Evolutionary conservation across 2,888 invertebrate species (phyloP), one percentile per base, ranked within the genome.

Genomic region (Amphipoea oculea): DNA sequence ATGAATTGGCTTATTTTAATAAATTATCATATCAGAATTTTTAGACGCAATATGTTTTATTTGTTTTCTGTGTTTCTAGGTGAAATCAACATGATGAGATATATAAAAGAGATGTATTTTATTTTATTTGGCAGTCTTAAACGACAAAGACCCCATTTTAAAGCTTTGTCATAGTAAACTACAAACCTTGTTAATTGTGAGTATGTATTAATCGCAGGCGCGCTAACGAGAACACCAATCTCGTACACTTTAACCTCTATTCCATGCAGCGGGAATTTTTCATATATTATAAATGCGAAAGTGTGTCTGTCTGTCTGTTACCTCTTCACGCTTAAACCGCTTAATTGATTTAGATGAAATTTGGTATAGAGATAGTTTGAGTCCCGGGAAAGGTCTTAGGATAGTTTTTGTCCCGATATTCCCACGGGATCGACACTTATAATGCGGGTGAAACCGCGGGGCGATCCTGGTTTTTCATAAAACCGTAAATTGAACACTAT

Each of bases 1-100:
- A 70, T n/a, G 70, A n/a, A 62, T 51, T 70, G 29, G 29, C 40
- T 42, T n/a, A 57, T 20, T 67, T 23, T 7, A 45, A 79, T 79
- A n/a, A 36, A 78, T 65, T 54, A 48, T 14, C n/a, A 42, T 48
- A 48, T 6, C 29, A 2, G 40, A 40, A 60, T 78, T 17, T 67
- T 67, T 17, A 7, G 4, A 40, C 0, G 4, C 6, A 17, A 62
- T 20, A 29, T 69, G 1, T 48, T 68, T 57, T 29, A 5, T 78
- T 78, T 12, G 12, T 51, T n/a, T 40, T 40, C 17, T 57, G 23
- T 54, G 11, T 23, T 40, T 40, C 36, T n/a, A 36, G 36, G 23
- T 70, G 36, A 70, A 51, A 70, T 51, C 51, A 51, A 51, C 14
- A 14, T 9, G 12, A 29, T 7, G 29, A 12, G 20, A 3, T n/a